Conservation (phyloP, 2,888 invertebrate genomes). For the Choristoneura rosaceana region DNA sequence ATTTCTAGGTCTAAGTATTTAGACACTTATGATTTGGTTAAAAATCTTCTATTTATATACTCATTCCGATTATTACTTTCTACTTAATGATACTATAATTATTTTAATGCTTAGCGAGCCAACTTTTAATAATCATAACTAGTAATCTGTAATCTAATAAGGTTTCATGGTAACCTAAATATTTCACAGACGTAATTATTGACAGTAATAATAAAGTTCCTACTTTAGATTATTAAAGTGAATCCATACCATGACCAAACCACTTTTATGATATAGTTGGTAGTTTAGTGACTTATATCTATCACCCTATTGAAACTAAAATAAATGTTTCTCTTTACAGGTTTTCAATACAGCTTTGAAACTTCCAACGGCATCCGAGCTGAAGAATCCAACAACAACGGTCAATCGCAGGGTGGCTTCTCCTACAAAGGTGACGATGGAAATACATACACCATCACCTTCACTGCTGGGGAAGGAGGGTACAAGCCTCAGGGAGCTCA, state of each 20-base stretch:
- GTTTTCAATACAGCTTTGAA: slow-evolving; percentile 72
- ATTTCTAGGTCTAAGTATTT: too few relatives aligned
- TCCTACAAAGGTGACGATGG: slow-evolving; percentile 86
- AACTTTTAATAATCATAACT: too few relatives aligned
- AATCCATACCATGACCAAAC: background rate
- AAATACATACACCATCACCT: slow-evolving; percentile 78
- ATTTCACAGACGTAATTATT: too few relatives aligned
- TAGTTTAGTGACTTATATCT: background rate
- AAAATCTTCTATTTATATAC: too few relatives aligned
- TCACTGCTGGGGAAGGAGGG: slow-evolving; percentile 85
- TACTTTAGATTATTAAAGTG: background rate
- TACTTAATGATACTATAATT: too few relatives aligned
- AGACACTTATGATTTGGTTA: too few relatives aligned
- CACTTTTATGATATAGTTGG: too few relatives aligned
- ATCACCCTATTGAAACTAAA: background rate
- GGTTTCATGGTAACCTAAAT: too few relatives aligned
- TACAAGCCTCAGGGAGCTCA: slow-evolving; percentile 84
- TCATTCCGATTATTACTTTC: too few relatives aligned
- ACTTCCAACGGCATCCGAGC: slow-evolving; percentile 76
- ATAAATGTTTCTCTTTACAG: slow-evolving; percentile 48
- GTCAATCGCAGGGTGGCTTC: slow-evolving; percentile 78
- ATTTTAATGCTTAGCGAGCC: too few relatives aligned
- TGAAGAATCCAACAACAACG: slow-evolving; percentile 66
- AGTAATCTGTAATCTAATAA: too few relatives aligned
- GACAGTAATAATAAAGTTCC: too few relatives aligned